These are phyloP conservation scores for Lithobates sylvaticus DNA, from an alignment of 2,797 vertebrate species.

Conservation along the genomic window DNA sequence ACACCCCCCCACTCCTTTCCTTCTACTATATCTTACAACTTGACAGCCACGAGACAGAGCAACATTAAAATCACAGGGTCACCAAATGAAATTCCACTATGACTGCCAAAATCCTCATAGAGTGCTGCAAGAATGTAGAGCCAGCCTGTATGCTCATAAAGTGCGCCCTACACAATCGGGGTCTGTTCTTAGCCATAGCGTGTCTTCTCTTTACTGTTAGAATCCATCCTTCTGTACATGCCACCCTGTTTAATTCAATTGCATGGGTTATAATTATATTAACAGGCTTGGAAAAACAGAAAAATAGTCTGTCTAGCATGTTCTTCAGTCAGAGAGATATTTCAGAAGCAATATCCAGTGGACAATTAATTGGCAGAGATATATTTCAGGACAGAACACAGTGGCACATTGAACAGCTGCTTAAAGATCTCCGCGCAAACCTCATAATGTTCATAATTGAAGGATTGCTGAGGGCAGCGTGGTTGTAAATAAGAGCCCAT, in stretches of 20 bases:
- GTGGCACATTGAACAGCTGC: constrained; percentile 20
- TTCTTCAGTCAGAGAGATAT: background rate
- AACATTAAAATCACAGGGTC: constrained; percentile 45
- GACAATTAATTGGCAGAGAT: constrained; percentile 13
- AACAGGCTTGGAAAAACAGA: constrained; percentile 6
- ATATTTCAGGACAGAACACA: background rate
- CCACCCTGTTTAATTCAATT: constrained; percentile 39
- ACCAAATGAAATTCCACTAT: constrained; percentile 43
- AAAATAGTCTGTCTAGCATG: background rate
- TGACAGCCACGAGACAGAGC: constrained; percentile 54
- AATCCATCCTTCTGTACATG: constrained; percentile 12
- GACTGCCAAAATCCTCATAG: constrained; percentile 42
- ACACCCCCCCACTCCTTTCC: background rate
- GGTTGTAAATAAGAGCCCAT: constrained; percentile 14
- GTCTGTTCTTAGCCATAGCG: constrained; percentile 31
- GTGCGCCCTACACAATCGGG: constrained; percentile 24
- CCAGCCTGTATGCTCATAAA: background rate
- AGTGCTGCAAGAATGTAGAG: constrained; percentile 22
- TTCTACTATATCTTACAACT: constrained; percentile 16
- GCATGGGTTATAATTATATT: constrained; percentile 32
- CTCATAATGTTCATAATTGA: constrained; percentile 19
- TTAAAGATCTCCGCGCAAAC: background rate
- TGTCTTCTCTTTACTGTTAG: background rate
- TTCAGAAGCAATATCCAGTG: background rate
- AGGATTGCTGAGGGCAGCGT: background rate